Evolutionary conservation across 2,113 vertebrate genomes (phyloP), one percentile per base, ranked within the genome.

Genomic region (Electrona antarctica): DNA sequence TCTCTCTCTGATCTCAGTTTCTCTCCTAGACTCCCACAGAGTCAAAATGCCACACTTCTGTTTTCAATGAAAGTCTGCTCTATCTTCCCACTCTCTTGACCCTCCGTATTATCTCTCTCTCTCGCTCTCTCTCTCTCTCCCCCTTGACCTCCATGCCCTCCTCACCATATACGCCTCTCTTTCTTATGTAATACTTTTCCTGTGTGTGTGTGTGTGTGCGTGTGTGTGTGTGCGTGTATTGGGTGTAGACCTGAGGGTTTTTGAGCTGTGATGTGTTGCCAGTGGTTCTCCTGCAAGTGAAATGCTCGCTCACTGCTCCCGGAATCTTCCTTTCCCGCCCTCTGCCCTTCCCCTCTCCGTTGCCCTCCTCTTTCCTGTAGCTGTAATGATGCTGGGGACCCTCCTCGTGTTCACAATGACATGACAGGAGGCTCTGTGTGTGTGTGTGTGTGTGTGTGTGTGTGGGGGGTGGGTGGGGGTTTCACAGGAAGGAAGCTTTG

Each of bases 401-500:
- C 33, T 41, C 33, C 33, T 41, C 33, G 5, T 41, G 33, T 41
- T 41, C 33, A 41, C 33, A 41, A 41, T 41, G 33, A 41, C 33
- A 41, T 41, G 33, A 41, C 33, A 41, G 5, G 33, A 41, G 57
- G 74, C 21, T 71, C 48, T 64, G 49, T 59, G 79, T 68, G 47
- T 73, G 73, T 74, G 79, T 70, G 49, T 50, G 28, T 48, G 52
- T 79, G 64, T 60, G 73, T 54, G 76, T 21, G 29, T 66, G 56
- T 65, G 57, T 45, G 57, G 2, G 13, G 8, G 51, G 65, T 47
- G 12, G 12, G 64, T 67, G 60, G 50, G 70, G 15, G 8, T 78
- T 73, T 41, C 55, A 79, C 60, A 87, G 89, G 91, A 92, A 92
- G 91, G 91, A 91, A 89, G 84, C 58, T 64, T 74, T 76, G 73